A percentile compares a stretch with the other conserved stretches of the same genome.
phyloP scores from a whole-genome alignment of 2,113 vertebrate genomes.

The Coreoperca whiteheadi region DNA sequence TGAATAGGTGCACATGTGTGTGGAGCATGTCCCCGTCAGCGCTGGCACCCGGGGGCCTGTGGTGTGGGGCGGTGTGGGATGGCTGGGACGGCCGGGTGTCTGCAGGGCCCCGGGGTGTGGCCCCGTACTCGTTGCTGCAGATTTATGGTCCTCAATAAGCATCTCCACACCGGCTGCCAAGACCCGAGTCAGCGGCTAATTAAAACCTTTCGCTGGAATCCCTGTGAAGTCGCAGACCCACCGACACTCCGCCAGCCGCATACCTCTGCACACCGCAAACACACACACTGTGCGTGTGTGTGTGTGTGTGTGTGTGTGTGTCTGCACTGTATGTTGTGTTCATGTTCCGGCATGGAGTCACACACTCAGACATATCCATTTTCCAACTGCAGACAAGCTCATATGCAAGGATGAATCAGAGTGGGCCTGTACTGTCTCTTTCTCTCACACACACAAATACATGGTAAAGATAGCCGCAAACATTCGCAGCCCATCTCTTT shows the following conservation, averaged over 20 bases:
- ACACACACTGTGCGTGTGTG: conserved; percentile 1
- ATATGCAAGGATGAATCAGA: not conserved
- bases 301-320: too few relatives aligned
- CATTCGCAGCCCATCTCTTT: not conserved
- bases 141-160: conserved; percentile 80
- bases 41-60: not conserved
- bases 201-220: conserved; percentile 80
- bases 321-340: conserved; percentile 4
- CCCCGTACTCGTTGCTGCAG: conserved; percentile 67
- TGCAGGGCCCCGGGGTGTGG: conserved; percentile 64
- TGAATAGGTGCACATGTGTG: not conserved
- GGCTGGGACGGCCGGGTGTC: conserved; percentile 58
- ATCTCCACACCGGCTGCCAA: conserved; percentile 75
- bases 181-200: conserved; percentile 77
- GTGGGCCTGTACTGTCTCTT: too few relatives aligned
- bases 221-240: conserved; percentile 71
- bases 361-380: not conserved
- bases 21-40: conserved; percentile 7
- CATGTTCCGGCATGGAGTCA: conserved; percentile 12
- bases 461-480: not conserved
- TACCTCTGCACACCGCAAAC: conserved; percentile 20
- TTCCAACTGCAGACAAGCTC: conserved; percentile 6
- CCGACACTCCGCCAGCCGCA: conserved; percentile 25
- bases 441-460: not conserved
- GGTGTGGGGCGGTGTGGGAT: conserved; percentile 31